Evolutionary conservation across 64 coral and sea anemone species (phyloP).

Genomic region (Orbicella faveolata): DNA sequence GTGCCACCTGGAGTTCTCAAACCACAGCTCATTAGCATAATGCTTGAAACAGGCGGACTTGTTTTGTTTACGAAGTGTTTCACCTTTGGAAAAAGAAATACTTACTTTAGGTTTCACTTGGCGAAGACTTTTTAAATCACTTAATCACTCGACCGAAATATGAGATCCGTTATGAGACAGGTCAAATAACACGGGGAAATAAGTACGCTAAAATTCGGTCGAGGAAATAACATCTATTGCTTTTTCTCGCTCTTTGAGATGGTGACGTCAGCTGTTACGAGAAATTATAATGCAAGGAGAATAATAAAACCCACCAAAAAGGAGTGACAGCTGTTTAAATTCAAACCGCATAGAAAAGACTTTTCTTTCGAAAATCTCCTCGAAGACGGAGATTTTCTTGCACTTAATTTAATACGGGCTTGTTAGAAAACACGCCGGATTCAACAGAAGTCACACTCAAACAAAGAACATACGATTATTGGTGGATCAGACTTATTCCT

Average conservation of each 20-base stretch:
- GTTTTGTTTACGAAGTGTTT: neutral
- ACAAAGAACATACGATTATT: conserved; percentile 17
- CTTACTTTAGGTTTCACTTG: neutral
- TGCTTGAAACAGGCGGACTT: neutral
- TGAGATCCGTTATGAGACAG: neutral
- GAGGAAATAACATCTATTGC: neutral
- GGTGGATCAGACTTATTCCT: neutral
- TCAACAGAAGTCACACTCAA: neutral
- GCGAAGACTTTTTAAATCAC: neutral
- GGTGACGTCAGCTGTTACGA: conserved; percentile 20
- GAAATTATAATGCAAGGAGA: conserved; percentile 2
- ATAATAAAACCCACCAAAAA: conserved; percentile 18
- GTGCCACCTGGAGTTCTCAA: conserved; percentile 1
- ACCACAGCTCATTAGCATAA: conserved; percentile 24
- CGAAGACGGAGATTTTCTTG: conserved; percentile 17
- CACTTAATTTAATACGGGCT: neutral
- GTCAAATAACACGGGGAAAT: neutral
- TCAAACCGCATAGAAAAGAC: conserved; percentile 23
- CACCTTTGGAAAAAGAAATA: neutral
- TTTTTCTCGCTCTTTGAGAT: neutral
- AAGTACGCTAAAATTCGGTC: neutral
- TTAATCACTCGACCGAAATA: neutral
- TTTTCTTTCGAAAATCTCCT: conserved; percentile 39
- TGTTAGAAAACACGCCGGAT: neutral
- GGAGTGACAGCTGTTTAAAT: conserved; percentile 44